Evolutionary conservation across 2,797 vertebrate genomes (phyloP).

Genomic region (Cossypha polioptera): DNA sequence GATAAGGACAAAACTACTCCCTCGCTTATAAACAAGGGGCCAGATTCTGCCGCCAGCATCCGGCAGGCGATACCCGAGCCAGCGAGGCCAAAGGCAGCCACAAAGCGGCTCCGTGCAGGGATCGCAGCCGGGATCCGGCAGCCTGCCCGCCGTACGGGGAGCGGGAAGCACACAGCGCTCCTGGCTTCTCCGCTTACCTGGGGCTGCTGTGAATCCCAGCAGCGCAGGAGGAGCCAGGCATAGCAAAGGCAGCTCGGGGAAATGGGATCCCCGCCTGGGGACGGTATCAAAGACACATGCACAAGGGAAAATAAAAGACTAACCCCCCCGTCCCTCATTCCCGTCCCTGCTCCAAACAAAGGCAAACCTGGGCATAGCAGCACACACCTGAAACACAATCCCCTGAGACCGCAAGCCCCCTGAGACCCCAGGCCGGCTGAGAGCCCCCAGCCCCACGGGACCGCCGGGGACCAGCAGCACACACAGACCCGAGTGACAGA

Average conservation of each 20-base stretch:
- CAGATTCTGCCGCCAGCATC: constrained; percentile 40
- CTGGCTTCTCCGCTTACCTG: neutral
- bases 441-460: neutral
- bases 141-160: neutral
- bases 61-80: neutral
- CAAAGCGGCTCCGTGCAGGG: neutral
- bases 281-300: neutral
- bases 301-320: constrained; percentile 18
- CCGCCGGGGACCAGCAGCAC: neutral
- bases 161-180: neutral
- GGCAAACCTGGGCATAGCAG: constrained; percentile 7
- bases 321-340: neutral
- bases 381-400: neutral
- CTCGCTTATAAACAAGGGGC: constrained; percentile 40
- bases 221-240: neutral
- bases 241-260: neutral
- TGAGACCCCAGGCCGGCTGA: neutral
- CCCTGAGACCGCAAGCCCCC: neutral
- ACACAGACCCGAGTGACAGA: neutral
- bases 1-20: constrained; percentile 48
- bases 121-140: neutral
- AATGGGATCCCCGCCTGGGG: constrained; percentile 53
- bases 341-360: constrained; percentile 20
- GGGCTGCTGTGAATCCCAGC: neutral
- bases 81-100: neutral